Conservation (phyloP, 2,797 vertebrate species). For the Myripristis jacobus region DNA sequence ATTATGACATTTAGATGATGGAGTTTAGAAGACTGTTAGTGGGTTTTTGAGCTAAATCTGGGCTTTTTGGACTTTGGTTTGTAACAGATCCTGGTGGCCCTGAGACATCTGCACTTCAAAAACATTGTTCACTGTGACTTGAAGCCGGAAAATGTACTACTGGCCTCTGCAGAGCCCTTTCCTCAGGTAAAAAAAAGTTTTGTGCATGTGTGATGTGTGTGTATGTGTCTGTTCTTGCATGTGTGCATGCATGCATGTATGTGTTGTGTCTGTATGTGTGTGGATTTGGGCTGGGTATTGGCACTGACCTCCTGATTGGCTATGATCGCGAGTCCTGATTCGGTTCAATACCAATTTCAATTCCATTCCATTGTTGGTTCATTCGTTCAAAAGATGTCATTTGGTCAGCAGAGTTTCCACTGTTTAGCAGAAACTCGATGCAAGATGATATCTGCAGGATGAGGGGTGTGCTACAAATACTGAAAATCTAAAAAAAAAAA, state of each 20-base stretch:
- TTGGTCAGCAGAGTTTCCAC: too few species aligned
- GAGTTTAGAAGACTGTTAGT: conserved; percentile 27
- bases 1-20: conserved; percentile 31
- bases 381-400: too few species aligned
- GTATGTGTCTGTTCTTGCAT: background rate
- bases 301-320: too few species aligned
- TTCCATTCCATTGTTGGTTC: too few species aligned
- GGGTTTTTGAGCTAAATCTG: conserved; percentile 36
- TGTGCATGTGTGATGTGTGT: too few species aligned
- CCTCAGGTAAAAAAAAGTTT: conserved; percentile 87
- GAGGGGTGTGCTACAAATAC: too few species aligned
- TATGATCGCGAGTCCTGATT: too few species aligned
- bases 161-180: conserved; percentile 96
- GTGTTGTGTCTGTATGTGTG: background rate
- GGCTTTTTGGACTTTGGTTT: conserved; percentile 32
- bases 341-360: too few species aligned
- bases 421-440: too few species aligned
- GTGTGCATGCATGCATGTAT: background rate
- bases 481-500: too few species aligned
- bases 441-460: too few species aligned
- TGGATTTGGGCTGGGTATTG: background rate
- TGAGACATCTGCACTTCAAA: conserved; percentile 98
- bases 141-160: conserved; percentile 97
- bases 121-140: conserved; percentile 99
- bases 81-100: conserved; percentile 93